Evolutionary conservation across 2,888 invertebrate genomes (phyloP).

Genomic region (Diarsia brunnea): DNA sequence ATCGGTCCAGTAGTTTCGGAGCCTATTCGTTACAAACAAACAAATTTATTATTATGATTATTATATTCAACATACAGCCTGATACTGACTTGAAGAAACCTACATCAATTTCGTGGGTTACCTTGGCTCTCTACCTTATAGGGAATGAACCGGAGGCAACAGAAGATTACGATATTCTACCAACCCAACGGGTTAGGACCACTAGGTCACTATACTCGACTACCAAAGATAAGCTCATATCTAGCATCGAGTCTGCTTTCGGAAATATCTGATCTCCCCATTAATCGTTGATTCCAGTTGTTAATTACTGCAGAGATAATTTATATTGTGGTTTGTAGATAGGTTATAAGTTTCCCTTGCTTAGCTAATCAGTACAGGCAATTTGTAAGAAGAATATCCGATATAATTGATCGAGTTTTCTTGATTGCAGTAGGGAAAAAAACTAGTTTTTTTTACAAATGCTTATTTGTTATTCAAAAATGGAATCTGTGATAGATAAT

Average conservation of each 20-base stretch:
- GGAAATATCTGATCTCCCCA: slow-evolving; percentile 24
- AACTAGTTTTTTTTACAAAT: not conserved
- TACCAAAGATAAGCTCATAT: slow-evolving; percentile 37
- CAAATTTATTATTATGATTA: too few species aligned
- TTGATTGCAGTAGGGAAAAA: not conserved
- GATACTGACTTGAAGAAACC: too few species aligned
- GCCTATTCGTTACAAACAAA: too few species aligned
- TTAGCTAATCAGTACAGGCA: slow-evolving; percentile 14
- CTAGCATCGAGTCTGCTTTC: slow-evolving; percentile 23
- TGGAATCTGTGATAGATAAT: not conserved
- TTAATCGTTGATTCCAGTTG: slow-evolving; percentile 14
- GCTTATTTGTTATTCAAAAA: slow-evolving; percentile 3
- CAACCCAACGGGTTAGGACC: not conserved
- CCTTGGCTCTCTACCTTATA: not conserved
- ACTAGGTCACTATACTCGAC: slow-evolving; percentile 10
- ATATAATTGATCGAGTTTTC: slow-evolving; percentile 14
- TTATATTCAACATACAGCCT: too few species aligned
- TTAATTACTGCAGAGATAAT: slow-evolving; percentile 26
- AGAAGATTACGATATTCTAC: not conserved
- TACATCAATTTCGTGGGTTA: too few species aligned
- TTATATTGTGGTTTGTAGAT: slow-evolving; percentile 29
- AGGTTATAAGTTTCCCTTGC: slow-evolving; percentile 2
- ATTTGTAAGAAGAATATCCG: slow-evolving; percentile 41
- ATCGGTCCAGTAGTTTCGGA: too few species aligned
- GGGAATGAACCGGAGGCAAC: not conserved